A percentile compares a stretch with the other conserved stretches of the same genome.
Conservation (phyloP, 2,113 vertebrate species). For the Malurus elegans region DNA sequence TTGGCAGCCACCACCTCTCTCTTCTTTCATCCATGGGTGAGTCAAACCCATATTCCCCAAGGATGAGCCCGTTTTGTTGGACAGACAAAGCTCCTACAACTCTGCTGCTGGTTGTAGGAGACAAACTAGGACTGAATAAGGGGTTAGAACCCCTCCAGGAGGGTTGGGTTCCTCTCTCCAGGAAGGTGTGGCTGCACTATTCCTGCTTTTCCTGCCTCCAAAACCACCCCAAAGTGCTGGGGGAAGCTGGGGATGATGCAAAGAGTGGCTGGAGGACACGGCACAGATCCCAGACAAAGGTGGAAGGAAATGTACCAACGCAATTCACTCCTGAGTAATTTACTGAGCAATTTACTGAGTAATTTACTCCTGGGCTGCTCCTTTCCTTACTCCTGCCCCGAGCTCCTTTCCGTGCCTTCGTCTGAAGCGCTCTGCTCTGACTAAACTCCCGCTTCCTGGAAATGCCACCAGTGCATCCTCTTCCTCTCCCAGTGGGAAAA, state of each 20-base stretch:
- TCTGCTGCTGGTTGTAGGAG: background rate
- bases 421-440: background rate
- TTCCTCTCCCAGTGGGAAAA: background rate
- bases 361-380: background rate
- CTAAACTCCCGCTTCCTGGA: background rate
- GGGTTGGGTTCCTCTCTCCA: background rate
- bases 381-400: background rate
- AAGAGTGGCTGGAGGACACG: background rate
- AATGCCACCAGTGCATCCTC: background rate
- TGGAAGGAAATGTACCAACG: slow-evolving; percentile 11
- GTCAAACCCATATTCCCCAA: background rate
- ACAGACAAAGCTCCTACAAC: too few relatives aligned
- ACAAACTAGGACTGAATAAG: background rate
- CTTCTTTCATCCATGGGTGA: background rate
- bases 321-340: too few relatives aligned
- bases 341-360: too few relatives aligned
- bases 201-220: slow-evolving; percentile 22
- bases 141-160: background rate
- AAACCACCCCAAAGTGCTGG: background rate
- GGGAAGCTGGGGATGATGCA: background rate
- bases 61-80: background rate
- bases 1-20: background rate
- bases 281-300: background rate
- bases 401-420: too few relatives aligned
- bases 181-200: background rate